Conservation (phyloP, 2,888 invertebrate genomes). For the Trissolcus brochymenae region DNA sequence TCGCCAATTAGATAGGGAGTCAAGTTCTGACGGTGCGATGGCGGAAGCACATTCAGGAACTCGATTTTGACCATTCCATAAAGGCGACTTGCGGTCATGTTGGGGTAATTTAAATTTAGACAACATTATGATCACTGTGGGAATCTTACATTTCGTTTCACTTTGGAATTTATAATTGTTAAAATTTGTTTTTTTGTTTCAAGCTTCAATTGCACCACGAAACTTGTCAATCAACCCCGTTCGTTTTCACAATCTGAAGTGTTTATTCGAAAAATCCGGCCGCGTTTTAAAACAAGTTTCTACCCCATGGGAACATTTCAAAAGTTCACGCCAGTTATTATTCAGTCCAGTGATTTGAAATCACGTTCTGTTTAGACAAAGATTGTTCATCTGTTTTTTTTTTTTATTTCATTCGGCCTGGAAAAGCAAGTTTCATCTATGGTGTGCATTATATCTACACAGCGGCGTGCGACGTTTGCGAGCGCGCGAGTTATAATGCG, state of each 20-base stretch:
- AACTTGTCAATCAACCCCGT: neutral
- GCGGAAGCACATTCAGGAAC: conserved; percentile 9
- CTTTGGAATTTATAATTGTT: no score
- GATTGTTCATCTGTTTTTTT: conserved; percentile 29
- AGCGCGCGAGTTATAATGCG: conserved; percentile 20
- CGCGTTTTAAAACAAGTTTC: conserved; percentile 68
- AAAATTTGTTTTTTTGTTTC: no score
- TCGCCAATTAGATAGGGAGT: conserved; percentile 34
- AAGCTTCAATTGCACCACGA: neutral
- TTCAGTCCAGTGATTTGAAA: conserved; percentile 40
- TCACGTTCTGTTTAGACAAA: conserved; percentile 48
- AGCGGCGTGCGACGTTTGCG: conserved; percentile 6
- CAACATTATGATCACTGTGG: no score
- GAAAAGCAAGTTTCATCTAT: no score
- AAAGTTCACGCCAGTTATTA: conserved; percentile 18
- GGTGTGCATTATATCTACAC: neutral
- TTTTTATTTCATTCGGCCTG: no score
- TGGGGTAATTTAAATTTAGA: no score
- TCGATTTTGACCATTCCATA: conserved; percentile 15
- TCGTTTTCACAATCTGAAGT: conserved; percentile 49
- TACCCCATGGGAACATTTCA: conserved; percentile 43
- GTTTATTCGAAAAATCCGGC: conserved; percentile 65
- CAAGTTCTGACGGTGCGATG: conserved; percentile 13
- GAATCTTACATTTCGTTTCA: no score
- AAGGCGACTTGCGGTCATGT: neutral